Percentiles rank a stretch among this genome's conserved stretches.
Conservation (phyloP, 2,888 invertebrate genomes). For the Leptinotarsa rubiginosa region DNA sequence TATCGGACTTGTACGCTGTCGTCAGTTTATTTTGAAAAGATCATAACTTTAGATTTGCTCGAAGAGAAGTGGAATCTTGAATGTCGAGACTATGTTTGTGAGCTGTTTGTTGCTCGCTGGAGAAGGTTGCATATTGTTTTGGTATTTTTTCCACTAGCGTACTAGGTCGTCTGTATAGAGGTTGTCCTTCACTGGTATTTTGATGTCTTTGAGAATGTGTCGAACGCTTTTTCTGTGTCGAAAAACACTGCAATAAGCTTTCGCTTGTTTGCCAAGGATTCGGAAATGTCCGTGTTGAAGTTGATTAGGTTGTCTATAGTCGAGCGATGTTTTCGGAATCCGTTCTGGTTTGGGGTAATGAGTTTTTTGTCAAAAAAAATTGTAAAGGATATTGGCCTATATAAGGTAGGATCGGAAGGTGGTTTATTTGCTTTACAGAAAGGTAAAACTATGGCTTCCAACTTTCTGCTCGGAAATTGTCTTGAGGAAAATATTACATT, state of each 20-base stretch:
- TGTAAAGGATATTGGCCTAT: not conserved
- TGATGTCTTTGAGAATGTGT: not conserved
- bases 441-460: not conserved
- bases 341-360: not conserved
- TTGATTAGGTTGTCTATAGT: too few species aligned
- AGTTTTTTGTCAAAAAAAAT: not conserved
- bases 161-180: constrained; percentile 26
- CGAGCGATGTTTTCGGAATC: too few species aligned
- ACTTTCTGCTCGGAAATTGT: not conserved
- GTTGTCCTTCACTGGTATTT: not conserved
- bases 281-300: too few species aligned
- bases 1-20: too few species aligned
- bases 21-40: not conserved
- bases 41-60: too few species aligned
- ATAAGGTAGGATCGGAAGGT: not conserved
- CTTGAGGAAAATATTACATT: not conserved
- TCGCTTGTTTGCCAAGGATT: too few species aligned
- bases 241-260: not conserved
- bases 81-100: too few species aligned
- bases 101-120: too few species aligned
- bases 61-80: too few species aligned
- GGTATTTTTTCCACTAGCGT: too few species aligned
- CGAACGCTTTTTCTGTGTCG: not conserved
- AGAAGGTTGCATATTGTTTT: too few species aligned
- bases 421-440: too few species aligned